Evolutionary conservation across 2,113 vertebrate genomes (phyloP), one percentile per base, ranked within the genome.

Genomic region (Heterotis niloticus): DNA sequence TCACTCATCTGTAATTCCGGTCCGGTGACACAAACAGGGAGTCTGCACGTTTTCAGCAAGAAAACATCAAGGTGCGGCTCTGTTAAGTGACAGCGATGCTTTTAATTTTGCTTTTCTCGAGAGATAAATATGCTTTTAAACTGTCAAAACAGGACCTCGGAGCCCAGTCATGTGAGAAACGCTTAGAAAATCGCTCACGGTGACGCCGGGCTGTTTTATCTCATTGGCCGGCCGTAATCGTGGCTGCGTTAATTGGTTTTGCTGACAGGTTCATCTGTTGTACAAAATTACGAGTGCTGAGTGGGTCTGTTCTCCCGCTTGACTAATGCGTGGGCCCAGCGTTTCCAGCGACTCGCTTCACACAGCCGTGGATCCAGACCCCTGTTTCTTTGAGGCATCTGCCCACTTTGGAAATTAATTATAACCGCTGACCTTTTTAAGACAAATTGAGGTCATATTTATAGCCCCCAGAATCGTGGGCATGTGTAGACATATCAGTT

Each of bases 171-270:
- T 44, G 34, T 2, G 34, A 44, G 34, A 44, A 44, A 7, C 34
- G 34, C 34, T 7, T 2, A 44, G 34, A 18, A 9, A 57, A 20
- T 16, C 23, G 24, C 52, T 14, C 51, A 18, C 71, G 1, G 71
- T 10, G n/a, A 56, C 23, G 54, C 51, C 28, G 5, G 10, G 44
- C 16, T 16, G 16, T 56, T 26, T 74, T 74, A 26, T 57, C 13
- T 23, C 54, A 16, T 74, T 16, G 52, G 12, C 23, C 1, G 54
- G 54, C 14, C 23, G 14, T 28, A 11, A 51, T 51, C 44, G 69
- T 54, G 23, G 57, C 71, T 14, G 24, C 24, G 10, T n/a, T 74
- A 74, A 57, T 74, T 74, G 57, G 54, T 74, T 74, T 74, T 23
- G 18, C 52, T 57, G 71, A 74, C 24, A 24, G 54, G 54, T 74